Conservation (phyloP, 2,797 vertebrate species). For the Argyrosomus regius region DNA sequence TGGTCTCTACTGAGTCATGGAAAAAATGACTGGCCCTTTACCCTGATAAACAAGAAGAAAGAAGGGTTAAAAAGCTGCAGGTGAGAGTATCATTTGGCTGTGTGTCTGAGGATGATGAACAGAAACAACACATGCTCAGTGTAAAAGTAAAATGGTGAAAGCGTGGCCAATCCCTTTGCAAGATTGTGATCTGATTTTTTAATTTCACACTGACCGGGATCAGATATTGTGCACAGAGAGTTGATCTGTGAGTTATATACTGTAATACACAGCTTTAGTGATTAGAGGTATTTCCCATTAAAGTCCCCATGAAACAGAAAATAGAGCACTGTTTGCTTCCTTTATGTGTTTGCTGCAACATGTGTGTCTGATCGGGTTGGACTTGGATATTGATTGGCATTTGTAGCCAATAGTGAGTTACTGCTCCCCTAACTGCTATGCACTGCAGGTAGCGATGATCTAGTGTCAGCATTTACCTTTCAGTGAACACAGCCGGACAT, state of each 20-base stretch:
- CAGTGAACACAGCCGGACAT: too few relatives aligned
- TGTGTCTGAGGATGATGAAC: too few relatives aligned
- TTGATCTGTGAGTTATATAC: not conserved
- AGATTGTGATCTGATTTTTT: not conserved
- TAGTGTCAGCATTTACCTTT: too few relatives aligned
- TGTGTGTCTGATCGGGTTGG: too few relatives aligned
- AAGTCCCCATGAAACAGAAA: too few relatives aligned
- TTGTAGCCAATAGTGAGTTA: too few relatives aligned
- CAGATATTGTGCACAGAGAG: not conserved
- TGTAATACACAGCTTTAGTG: not conserved
- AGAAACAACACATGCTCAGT: not conserved
- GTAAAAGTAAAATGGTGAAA: not conserved
- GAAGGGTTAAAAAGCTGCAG: not conserved
- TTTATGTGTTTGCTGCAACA: too few relatives aligned
- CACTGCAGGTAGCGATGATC: too few relatives aligned
- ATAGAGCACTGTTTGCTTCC: too few relatives aligned
- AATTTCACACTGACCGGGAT: not conserved
- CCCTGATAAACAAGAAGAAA: not conserved
- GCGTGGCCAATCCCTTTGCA: not conserved
- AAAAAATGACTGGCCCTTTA: not conserved
- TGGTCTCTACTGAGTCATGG: not conserved
- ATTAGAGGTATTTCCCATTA: not conserved
- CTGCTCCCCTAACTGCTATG: too few relatives aligned
- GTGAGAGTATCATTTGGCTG: too few relatives aligned
- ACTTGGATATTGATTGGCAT: too few relatives aligned